These are phyloP conservation scores for Champsocephalus gunnari DNA, from an alignment of 2,797 vertebrate species.

Conservation along the genomic window DNA sequence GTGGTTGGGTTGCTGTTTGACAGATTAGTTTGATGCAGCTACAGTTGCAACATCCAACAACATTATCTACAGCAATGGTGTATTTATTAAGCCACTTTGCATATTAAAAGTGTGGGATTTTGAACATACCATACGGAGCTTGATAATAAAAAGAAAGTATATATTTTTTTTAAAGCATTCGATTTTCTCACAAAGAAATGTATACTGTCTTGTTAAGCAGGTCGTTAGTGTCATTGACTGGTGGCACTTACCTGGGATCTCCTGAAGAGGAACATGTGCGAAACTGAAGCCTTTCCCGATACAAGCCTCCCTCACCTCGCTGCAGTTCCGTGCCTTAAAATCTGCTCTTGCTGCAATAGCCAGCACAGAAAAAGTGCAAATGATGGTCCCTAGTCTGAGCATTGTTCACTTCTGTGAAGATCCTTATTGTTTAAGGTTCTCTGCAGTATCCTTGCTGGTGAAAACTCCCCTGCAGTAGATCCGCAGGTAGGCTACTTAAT, in stretches of 20 bases:
- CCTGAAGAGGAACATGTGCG: constrained; percentile 89
- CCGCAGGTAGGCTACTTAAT: constrained; percentile 70
- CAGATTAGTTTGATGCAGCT: constrained; percentile 5
- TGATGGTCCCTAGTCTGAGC: constrained; percentile 75
- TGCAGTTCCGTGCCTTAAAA: constrained; percentile 89
- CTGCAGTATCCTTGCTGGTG: constrained; percentile 53
- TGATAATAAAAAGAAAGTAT: background rate
- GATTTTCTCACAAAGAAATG: background rate
- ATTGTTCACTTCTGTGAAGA: constrained; percentile 74
- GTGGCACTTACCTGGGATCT: constrained; percentile 89
- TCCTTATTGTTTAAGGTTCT: constrained; percentile 49
- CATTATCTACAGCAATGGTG: background rate
- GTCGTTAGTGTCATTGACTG: background rate
- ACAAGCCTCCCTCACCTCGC: constrained; percentile 90
- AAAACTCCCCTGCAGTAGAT: constrained; percentile 59
- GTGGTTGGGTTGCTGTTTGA: constrained; percentile 48
- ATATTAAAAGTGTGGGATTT: constrained; percentile 5
- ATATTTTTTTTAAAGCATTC: background rate
- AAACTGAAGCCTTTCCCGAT: constrained; percentile 90
- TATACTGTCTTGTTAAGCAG: background rate
- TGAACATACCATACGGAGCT: background rate
- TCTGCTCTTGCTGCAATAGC: constrained; percentile 83
- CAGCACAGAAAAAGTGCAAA: constrained; percentile 83
- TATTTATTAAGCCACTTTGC: background rate
- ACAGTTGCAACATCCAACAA: constrained; percentile 1